Percentiles rank a stretch among this genome's conserved stretches.
phyloP scores from a whole-genome alignment of 1,140 invertebrate genomes.

The Nephila pilipes region DNA sequence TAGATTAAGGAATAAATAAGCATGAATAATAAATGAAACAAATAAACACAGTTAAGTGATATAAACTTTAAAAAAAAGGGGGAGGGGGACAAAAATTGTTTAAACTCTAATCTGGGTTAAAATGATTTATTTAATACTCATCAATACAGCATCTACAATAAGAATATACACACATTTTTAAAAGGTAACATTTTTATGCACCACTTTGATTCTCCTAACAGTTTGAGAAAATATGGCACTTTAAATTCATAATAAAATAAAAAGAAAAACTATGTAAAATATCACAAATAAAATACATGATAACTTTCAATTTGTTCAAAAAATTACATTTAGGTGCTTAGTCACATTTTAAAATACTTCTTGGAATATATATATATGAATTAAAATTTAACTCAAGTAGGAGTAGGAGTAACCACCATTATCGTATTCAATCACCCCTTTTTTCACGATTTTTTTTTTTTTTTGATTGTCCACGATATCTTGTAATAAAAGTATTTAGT shows the following conservation, averaged over 20 bases:
- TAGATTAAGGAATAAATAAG: too few species aligned
- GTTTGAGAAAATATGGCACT: conserved; percentile 29
- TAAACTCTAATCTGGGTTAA: not conserved
- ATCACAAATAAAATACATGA: not conserved
- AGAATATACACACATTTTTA: not conserved
- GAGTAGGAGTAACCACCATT: too few species aligned
- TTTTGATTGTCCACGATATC: not conserved
- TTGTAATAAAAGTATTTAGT: not conserved
- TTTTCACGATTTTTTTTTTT: not conserved
- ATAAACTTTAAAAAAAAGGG: too few species aligned
- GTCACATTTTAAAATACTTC: too few species aligned
- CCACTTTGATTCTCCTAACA: not conserved
- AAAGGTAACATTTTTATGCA: not conserved
- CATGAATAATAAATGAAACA: too few species aligned
- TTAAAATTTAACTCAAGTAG: too few species aligned
- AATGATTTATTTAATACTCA: conserved; percentile 17
- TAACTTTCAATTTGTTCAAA: not conserved
- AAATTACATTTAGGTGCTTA: too few species aligned
- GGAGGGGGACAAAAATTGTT: too few species aligned
- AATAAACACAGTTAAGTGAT: too few species aligned
- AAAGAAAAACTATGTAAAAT: not conserved
- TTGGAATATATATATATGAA: too few species aligned
- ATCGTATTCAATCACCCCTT: too few species aligned
- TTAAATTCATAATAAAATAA: not conserved
- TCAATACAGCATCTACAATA: conserved; percentile 28